Evolutionary conservation across 2,113 vertebrate genomes (phyloP).

Genomic region (Sinocyclocheilus rhinocerous): DNA sequence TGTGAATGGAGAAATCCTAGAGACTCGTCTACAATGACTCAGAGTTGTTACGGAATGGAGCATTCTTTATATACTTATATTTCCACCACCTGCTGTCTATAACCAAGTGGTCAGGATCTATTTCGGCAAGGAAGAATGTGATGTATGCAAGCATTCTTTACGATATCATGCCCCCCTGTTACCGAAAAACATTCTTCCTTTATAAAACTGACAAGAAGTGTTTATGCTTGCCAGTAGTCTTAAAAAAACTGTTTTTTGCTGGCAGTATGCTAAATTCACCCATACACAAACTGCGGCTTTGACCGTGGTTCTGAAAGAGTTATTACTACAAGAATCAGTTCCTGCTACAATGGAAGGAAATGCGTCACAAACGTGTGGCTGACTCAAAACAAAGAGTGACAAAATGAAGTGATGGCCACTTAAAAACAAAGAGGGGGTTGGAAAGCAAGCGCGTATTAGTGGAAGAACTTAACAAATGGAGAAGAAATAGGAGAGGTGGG

Average conservation of each 20-base stretch:
- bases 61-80: constrained; percentile 15
- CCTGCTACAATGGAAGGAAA: constrained; percentile 81
- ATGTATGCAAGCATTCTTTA: neutral
- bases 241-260: neutral
- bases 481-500: constrained; percentile 61
- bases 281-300: neutral
- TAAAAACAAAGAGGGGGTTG: constrained; percentile 61
- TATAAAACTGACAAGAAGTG: constrained; percentile 14
- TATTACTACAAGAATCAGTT: constrained; percentile 61
- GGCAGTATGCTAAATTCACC: neutral
- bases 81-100: constrained; percentile 44
- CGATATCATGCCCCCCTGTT: neutral
- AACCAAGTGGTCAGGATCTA: neutral
- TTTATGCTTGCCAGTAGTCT: constrained; percentile 2
- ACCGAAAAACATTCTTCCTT: constrained; percentile 17
- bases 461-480: constrained; percentile 75
- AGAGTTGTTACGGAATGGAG: constrained; percentile 37
- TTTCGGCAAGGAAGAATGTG: constrained; percentile 16
- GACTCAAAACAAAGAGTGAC: constrained; percentile 71
- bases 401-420: constrained; percentile 66
- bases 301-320: constrained; percentile 62
- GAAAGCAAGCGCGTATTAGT: constrained; percentile 66
- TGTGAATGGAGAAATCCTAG: constrained; percentile 43
- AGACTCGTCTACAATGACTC: constrained; percentile 57
- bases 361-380: constrained; percentile 69